Base-by-base conservation (phyloP, 2,797 vertebrate species). In the Lepidocolaptes lacrymiger region DNA sequence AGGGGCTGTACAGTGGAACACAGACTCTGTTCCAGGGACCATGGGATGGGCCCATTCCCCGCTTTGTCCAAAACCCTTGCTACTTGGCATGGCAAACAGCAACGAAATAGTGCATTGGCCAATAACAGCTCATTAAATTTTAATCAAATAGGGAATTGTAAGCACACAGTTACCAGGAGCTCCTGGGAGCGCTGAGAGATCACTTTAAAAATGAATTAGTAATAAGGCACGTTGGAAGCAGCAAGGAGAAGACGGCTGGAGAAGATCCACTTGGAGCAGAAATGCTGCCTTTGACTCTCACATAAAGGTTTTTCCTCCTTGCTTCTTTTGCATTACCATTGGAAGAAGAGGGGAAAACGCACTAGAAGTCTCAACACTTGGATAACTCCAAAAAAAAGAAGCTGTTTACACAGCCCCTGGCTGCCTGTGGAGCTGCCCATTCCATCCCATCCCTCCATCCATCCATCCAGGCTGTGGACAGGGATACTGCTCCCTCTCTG, bases 101-200 rank as follows among this genome's bases (percentile, higher is more conserved):
- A 79, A 51, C 7, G 44, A 94, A 97, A 96, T 46, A 83, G 94
- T 76, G 97, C 85, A 94, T 95, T 97, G 97, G 94, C 95, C 96
- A 96, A 95, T 96, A 97, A 97, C 17, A 94, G 92, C 96, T 97
- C n/a, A 6, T 98, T 97, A 98, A 96, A 96, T 96, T 97, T 97
- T 97, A 97, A 98, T 97, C 96, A 95, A 94, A 97, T 46, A 91
- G 92, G 88, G 86, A 81, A 78, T 94, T 92, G 93, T 91, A 94
- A 97, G 95, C 83, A 91, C 49, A 52, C 63, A 75, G 96, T 94
- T 97, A 91, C 85, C 80, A 78, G 9, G 79, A 95, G 75, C 95
- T 92, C 91, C 90, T 92, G 95, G 96, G 96, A 97, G 77, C 4
- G 3, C 66, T 58, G 79, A 92, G 77, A 96, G 90, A 96, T 96